Percentiles rank a stretch among this genome's conserved stretches.
phyloP scores from a whole-genome alignment of 2,797 vertebrate genomes.

The Megaceryle alcyon region DNA sequence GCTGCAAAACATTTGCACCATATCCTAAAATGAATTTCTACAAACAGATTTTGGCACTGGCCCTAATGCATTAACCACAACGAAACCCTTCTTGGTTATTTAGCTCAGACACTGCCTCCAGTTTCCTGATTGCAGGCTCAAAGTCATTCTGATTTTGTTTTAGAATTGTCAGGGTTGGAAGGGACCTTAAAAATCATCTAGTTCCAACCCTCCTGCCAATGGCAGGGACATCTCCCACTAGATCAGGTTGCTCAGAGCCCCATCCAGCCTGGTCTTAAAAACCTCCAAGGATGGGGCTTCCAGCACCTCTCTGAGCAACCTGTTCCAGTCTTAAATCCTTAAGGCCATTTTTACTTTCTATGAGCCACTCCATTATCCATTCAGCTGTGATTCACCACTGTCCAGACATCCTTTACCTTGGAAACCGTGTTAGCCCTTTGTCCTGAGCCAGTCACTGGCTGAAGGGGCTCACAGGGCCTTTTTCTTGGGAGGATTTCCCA shows the following conservation, averaged over 20 bases:
- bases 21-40: constrained; percentile 9
- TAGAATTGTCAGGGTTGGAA: no score
- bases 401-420: background rate
- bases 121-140: background rate
- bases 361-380: background rate
- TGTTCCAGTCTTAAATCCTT: background rate
- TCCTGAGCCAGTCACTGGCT: background rate
- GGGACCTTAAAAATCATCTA: no score
- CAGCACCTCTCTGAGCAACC: no score
- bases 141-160: background rate
- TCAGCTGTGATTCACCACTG: background rate
- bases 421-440: background rate
- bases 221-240: no score
- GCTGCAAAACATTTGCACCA: background rate
- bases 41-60: background rate
- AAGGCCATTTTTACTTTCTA: constrained; percentile 6
- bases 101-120: background rate
- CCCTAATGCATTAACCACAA: background rate
- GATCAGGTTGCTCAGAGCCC: no score
- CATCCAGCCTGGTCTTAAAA: no score
- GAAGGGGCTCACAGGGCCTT: background rate
- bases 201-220: no score
- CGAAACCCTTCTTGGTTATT: background rate
- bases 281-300: no score
- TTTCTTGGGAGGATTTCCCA: background rate